These are phyloP conservation scores for Corvus hawaiiensis DNA, from an alignment of 2,113 vertebrate species.

Conservation along the genomic window DNA sequence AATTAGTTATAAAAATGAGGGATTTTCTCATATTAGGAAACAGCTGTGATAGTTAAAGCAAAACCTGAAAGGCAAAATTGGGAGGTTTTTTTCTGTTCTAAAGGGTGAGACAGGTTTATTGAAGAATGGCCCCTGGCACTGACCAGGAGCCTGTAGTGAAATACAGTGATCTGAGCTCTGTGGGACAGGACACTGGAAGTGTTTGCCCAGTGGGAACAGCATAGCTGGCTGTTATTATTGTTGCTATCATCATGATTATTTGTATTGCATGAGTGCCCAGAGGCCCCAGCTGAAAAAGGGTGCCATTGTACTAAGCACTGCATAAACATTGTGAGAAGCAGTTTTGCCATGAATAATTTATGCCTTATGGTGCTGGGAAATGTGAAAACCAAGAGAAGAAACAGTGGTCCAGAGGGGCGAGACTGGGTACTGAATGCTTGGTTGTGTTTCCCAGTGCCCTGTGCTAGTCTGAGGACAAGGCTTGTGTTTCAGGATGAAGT, in stretches of 20 bases:
- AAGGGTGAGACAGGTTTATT: background rate
- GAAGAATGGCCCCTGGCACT: background rate
- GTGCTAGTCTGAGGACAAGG: background rate
- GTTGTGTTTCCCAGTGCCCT: background rate
- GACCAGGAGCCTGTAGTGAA: background rate
- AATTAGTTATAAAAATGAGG: constrained; percentile 44
- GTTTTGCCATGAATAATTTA: constrained; percentile 46
- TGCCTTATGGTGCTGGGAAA: constrained; percentile 10
- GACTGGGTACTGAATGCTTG: background rate
- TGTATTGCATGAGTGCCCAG: constrained; percentile 45
- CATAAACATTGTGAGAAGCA: constrained; percentile 24
- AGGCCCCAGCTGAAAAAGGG: constrained; percentile 3
- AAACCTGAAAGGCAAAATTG: background rate
- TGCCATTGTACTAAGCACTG: constrained; percentile 20
- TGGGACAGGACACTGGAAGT: background rate
- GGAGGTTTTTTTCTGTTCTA: background rate
- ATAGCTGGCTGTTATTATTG: constrained; percentile 10
- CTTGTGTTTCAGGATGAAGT: background rate
- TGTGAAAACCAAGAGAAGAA: background rate
- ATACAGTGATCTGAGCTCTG: background rate
- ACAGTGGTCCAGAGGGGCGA: background rate
- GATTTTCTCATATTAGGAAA: constrained; percentile 46
- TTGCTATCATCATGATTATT: constrained; percentile 37
- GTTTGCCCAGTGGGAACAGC: background rate
- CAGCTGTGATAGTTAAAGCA: constrained; percentile 19